Conservation (phyloP, 2,888 invertebrate species). For the Darwinula stevensoni region DNA sequence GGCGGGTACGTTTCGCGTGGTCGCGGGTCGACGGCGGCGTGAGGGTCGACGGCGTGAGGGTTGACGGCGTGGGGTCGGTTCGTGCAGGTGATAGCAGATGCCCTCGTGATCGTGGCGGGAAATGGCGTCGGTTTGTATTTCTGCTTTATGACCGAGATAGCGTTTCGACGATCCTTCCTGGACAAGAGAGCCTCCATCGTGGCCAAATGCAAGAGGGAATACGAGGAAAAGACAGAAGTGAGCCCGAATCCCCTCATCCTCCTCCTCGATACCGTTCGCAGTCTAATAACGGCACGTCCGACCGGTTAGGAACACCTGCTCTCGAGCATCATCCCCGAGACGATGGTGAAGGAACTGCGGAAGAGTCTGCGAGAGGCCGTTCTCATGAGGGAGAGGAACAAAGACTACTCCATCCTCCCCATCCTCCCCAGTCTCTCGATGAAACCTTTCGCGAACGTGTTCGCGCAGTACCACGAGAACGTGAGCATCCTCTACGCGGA, state of each 20-base stretch:
- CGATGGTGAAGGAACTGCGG: slow-evolving; percentile 24
- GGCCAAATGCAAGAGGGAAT: slow-evolving; percentile 44
- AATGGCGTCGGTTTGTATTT: slow-evolving; percentile 64
- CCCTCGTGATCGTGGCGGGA: slow-evolving; percentile 35
- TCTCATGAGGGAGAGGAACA: not conserved
- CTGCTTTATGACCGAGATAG: slow-evolving; percentile 58
- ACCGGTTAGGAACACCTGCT: slow-evolving; percentile 44
- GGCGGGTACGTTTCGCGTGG: too few relatives aligned
- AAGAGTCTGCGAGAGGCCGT: slow-evolving; percentile 11
- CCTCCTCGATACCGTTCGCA: not conserved
- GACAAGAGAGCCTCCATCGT: slow-evolving; percentile 61
- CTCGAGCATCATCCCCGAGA: slow-evolving; percentile 45
- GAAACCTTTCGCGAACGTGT: slow-evolving; percentile 31
- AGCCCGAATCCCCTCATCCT: slow-evolving; percentile 7
- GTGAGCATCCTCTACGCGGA: slow-evolving; percentile 76
- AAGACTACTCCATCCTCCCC: slow-evolving; percentile 14
- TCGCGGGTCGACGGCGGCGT: too few relatives aligned
- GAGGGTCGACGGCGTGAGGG: too few relatives aligned
- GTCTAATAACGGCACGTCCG: slow-evolving; percentile 1
- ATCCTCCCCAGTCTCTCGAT: slow-evolving; percentile 4
- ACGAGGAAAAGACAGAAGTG: slow-evolving; percentile 60
- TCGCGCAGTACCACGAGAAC: slow-evolving; percentile 57
- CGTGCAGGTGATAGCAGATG: slow-evolving; percentile 34
- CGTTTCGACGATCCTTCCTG: slow-evolving; percentile 53
- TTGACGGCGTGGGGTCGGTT: too few relatives aligned